phyloP scores from a whole-genome alignment of 2,113 vertebrate genomes.

The Dermatemys mawii region DNA sequence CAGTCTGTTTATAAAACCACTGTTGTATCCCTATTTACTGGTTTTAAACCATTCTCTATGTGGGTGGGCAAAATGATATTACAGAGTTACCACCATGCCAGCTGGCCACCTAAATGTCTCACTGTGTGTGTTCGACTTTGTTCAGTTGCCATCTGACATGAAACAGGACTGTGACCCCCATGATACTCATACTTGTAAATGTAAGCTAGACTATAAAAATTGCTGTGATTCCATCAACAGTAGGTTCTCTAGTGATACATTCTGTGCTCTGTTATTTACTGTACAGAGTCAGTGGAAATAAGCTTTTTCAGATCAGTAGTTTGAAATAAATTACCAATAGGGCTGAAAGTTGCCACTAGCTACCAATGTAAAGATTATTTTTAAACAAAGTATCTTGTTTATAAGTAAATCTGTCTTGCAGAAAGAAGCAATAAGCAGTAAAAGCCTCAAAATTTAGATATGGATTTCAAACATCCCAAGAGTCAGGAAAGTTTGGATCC shows the following conservation, averaged over 20 bases:
- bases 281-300: slow-evolving; percentile 17
- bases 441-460: neutral
- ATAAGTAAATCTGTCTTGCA: neutral
- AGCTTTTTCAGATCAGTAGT: neutral
- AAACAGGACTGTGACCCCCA: slow-evolving; percentile 80
- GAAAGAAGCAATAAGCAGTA: neutral
- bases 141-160: slow-evolving; percentile 70
- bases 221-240: slow-evolving; percentile 76
- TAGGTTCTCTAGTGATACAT: slow-evolving; percentile 45
- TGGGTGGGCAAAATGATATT: slow-evolving; percentile 78
- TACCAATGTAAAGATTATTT: neutral
- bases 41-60: slow-evolving; percentile 40
- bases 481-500: neutral
- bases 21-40: slow-evolving; percentile 62
- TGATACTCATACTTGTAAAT: slow-evolving; percentile 80
- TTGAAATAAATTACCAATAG: neutral
- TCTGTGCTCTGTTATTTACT: slow-evolving; percentile 57
- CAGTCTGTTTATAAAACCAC: slow-evolving; percentile 68
- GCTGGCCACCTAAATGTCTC: slow-evolving; percentile 77
- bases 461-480: neutral
- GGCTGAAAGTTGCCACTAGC: neutral
- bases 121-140: slow-evolving; percentile 75
- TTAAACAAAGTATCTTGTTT: neutral
- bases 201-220: slow-evolving; percentile 78
- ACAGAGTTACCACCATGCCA: slow-evolving; percentile 65